Conservation (phyloP, 2,113 vertebrate genomes). For the Bostrychus sinensis region DNA sequence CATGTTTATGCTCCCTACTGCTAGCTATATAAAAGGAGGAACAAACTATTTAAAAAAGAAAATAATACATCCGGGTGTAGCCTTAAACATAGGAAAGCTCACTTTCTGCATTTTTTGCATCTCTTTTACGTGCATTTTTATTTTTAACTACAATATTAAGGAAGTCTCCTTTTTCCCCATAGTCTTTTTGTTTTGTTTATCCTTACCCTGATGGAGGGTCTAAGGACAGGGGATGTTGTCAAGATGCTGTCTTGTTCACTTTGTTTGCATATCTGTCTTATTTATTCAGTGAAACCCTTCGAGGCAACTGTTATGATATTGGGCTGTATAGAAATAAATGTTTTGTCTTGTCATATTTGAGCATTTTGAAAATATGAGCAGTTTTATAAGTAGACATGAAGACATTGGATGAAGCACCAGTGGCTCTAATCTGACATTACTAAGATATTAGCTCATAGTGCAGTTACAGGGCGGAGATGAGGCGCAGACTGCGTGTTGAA, state of each 20-base stretch:
- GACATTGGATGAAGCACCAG: conserved; percentile 52
- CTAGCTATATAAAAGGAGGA: conserved; percentile 23
- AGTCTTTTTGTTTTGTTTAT: background rate
- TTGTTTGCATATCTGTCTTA: too few relatives aligned
- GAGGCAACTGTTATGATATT: background rate
- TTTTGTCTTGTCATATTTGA: background rate
- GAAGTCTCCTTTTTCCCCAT: background rate
- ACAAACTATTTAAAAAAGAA: background rate
- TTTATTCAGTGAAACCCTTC: too few relatives aligned
- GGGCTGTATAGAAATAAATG: background rate
- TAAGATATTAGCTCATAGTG: conserved; percentile 47
- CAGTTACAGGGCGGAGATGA: conserved; percentile 87
- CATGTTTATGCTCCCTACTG: conserved; percentile 44
- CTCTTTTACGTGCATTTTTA: background rate
- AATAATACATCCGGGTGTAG: conserved; percentile 5
- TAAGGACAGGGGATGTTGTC: background rate
- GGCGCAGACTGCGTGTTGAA: conserved; percentile 84
- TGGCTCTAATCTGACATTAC: conserved; percentile 26
- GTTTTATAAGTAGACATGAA: conserved; percentile 17
- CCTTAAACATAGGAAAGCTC: conserved; percentile 4
- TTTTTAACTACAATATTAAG: background rate
- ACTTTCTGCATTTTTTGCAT: background rate
- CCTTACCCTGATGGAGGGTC: background rate
- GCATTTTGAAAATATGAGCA: background rate
- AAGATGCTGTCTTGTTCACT: too few relatives aligned